Percentiles rank a stretch among this genome's conserved stretches.
phyloP scores from a whole-genome alignment of 2,888 invertebrate species.

The Folsomia manolachei region DNA sequence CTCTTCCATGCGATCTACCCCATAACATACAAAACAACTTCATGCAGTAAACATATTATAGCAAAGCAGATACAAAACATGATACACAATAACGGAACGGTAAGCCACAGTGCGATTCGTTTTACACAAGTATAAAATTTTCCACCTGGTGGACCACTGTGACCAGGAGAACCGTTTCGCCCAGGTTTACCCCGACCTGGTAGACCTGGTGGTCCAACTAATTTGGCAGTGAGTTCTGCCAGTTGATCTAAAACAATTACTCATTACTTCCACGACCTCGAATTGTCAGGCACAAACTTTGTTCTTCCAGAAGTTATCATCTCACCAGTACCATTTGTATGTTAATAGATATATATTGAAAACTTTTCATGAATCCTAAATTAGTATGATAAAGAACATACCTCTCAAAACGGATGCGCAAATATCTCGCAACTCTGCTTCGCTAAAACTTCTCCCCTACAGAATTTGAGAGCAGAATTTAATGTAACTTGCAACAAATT shows the following conservation, averaged over 20 bases:
- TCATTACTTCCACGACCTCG: conserved; percentile 2
- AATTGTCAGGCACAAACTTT: neutral
- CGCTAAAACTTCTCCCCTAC: conserved; percentile 66
- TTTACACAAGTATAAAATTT: too few species aligned
- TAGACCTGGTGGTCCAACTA: conserved; percentile 66
- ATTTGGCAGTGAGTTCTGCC: conserved; percentile 64
- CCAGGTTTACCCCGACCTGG: conserved; percentile 67
- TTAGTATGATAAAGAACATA: too few species aligned
- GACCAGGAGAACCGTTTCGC: conserved; percentile 67
- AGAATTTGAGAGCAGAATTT: conserved; percentile 43
- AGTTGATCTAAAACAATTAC: conserved; percentile 64
- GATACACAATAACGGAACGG: conserved; percentile 5
- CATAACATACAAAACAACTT: conserved; percentile 29
- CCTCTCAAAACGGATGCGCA: conserved; percentile 76
- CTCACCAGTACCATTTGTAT: too few species aligned
- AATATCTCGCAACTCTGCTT: conserved; percentile 74
- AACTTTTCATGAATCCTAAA: too few species aligned
- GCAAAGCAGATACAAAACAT: conserved; percentile 2
- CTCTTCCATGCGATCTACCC: conserved; percentile 61
- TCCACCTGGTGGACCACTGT: conserved; percentile 66
- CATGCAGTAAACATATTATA: conserved; percentile 19
- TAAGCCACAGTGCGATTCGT: neutral
- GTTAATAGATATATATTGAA: too few species aligned
- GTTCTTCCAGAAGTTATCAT: too few species aligned
- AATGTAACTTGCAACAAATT: too few species aligned